phyloP scores from a whole-genome alignment of 2,888 invertebrate genomes.

The Selenia dentaria region DNA sequence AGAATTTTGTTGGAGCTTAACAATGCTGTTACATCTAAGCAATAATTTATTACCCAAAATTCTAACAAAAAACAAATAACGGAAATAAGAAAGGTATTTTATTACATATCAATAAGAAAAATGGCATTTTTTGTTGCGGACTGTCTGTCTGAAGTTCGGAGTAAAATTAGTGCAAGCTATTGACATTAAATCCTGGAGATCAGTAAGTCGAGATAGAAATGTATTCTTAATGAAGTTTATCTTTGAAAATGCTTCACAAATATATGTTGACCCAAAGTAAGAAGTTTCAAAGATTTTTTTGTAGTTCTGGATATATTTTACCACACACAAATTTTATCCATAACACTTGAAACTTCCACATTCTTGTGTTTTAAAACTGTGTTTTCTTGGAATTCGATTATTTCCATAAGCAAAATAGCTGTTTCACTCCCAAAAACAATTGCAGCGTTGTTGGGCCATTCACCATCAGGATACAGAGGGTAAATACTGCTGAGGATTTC shows the following conservation, averaged over 20 bases:
- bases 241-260: conserved; percentile 14
- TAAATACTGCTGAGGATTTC: conserved; percentile 36
- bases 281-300: conserved; percentile 21
- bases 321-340: too few species aligned
- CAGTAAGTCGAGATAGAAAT: conserved; percentile 23
- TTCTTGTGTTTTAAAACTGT: conserved; percentile 20
- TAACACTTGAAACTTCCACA: too few species aligned
- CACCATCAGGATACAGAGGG: conserved; percentile 33
- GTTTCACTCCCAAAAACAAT: conserved; percentile 28
- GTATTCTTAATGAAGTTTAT: conserved; percentile 25
- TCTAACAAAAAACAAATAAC: too few species aligned
- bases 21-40: too few species aligned
- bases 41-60: too few species aligned
- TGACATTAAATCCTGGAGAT: conserved; percentile 14
- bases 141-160: neutral
- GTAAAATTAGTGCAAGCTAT: neutral
- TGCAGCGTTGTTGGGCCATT: conserved; percentile 34
- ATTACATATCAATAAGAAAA: neutral
- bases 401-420: conserved; percentile 34
- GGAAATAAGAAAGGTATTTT: neutral
- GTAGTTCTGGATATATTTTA: conserved; percentile 10
- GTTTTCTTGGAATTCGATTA: conserved; percentile 36
- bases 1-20: too few species aligned
- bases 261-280: conserved; percentile 25
- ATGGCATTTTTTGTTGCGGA: neutral